Evolutionary conservation across 2,888 invertebrate genomes (phyloP), one percentile per base, ranked within the genome.

Genomic region (Calliopum simillimum): DNA sequence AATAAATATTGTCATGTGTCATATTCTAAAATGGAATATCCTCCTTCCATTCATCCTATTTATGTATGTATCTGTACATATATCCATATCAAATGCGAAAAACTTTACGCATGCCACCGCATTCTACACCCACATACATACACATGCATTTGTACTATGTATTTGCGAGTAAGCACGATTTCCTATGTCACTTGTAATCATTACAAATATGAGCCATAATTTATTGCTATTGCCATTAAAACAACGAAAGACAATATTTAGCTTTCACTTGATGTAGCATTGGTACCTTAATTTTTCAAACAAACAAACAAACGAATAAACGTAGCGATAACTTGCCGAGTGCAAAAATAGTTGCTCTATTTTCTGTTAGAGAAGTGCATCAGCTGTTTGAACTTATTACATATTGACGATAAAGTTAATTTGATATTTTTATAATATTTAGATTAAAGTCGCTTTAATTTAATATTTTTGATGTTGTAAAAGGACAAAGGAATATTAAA

Each of bases 151-250:
- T n/a, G 43, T 41, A 21, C 14, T 43, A 16, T 43, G 16, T 59
- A 33, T 33, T 33, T 33, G 33, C 8, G 33, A 33, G 33, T 8
- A 8, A 1, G 33, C 59, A 33, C 19, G 41, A 41, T 43, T 25
- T n/a, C 59, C 41, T 19, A 19, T 8, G 19, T 19, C 41, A 58
- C 59, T 33, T 14, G 55, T 59, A 59, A 67, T 67, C 67, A 67
- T 59, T 58, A 53, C 67, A 67, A 59, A 58, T 67, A 58, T 58
- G 67, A 49, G 49, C 25, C 41, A 59, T 49, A 67, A 67, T 67
- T 67, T 67, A 67, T 59, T 58, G 41, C 67, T 33, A 33, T 33
- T 33, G 33, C 33, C 33, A 33, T 33, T n/a, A 33, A 33, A 33
- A 33, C 33, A 33, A 33, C 67, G 47, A 19, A 67, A 59, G 47